A percentile compares a stretch with the other conserved stretches of the same genome.
Evolutionary conservation across 2,113 vertebrate species (phyloP).

Genomic region (Vicugna pacos): DNA sequence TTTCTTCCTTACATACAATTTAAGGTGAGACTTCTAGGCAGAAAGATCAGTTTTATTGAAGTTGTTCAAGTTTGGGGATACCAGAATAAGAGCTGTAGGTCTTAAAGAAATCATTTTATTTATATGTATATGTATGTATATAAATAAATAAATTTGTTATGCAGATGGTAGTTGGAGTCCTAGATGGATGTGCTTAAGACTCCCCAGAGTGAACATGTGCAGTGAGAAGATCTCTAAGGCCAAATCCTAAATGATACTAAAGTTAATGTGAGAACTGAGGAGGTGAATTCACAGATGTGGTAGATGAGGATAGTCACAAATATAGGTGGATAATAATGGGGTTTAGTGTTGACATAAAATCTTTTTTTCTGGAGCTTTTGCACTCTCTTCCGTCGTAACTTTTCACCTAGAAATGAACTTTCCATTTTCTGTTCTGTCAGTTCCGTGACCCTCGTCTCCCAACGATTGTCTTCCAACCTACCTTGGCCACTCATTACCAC

Average conservation of each 20-base stretch:
- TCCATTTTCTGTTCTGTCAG: background rate
- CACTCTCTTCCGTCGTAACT: background rate
- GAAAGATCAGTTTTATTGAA: background rate
- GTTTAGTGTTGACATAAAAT: background rate
- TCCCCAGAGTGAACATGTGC: background rate
- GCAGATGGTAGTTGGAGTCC: background rate
- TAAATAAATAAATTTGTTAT: background rate
- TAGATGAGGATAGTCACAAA: background rate
- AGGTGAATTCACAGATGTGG: background rate
- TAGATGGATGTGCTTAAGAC: background rate
- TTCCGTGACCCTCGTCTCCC: background rate
- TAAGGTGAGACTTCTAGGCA: background rate
- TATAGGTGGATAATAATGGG: background rate
- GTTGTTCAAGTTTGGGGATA: background rate
- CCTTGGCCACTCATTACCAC: background rate
- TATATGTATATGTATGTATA: too few relatives aligned
- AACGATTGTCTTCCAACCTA: background rate
- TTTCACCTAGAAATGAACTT: background rate
- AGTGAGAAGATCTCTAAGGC: background rate
- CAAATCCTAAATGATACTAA: background rate
- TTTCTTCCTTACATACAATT: background rate
- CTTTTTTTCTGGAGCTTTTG: background rate
- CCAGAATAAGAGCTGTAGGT: background rate
- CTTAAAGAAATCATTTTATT: background rate
- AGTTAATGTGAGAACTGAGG: background rate